Conservation (phyloP, 1,140 invertebrate genomes). For the Nebria ingens region DNA sequence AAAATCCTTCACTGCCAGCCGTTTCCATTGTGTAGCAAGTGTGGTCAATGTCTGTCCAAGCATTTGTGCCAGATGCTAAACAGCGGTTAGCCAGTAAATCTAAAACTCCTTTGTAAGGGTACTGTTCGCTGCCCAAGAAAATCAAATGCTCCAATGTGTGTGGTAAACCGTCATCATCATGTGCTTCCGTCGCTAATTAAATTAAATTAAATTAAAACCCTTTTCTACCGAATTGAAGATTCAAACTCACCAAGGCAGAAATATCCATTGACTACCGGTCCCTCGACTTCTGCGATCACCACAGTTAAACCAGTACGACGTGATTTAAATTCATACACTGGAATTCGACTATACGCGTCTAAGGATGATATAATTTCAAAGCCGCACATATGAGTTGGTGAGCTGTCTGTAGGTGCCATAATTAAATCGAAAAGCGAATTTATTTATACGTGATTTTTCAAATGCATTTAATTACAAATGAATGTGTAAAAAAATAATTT, state of each 20-base stretch:
- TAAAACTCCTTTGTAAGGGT: slow-evolving; percentile 82
- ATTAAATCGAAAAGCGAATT: too few relatives aligned
- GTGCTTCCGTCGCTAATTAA: slow-evolving; percentile 72
- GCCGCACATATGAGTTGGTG: slow-evolving; percentile 36
- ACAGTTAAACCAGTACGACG: slow-evolving; percentile 66
- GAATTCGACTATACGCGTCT: slow-evolving; percentile 57
- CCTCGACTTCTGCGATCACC: slow-evolving; percentile 72
- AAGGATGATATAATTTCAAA: slow-evolving; percentile 53
- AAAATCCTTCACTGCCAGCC: slow-evolving; percentile 76
- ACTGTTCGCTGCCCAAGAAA: slow-evolving; percentile 81
- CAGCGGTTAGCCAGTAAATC: slow-evolving; percentile 83
- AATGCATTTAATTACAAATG: too few relatives aligned
- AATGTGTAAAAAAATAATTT: too few relatives aligned
- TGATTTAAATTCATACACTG: slow-evolving; percentile 74
- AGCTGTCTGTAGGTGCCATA: slow-evolving; percentile 45
- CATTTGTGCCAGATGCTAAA: slow-evolving; percentile 83
- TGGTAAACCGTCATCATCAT: slow-evolving; percentile 84
- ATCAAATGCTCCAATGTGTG: slow-evolving; percentile 89
- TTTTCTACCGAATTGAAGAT: too few relatives aligned
- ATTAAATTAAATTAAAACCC: neutral
- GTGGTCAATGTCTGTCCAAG: slow-evolving; percentile 74
- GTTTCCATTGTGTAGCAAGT: slow-evolving; percentile 84
- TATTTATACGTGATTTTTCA: too few relatives aligned
- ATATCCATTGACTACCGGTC: slow-evolving; percentile 76
- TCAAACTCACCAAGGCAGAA: slow-evolving; percentile 75